Conservation (phyloP, 2,113 vertebrate genomes). For the Meleagris gallopavo region DNA sequence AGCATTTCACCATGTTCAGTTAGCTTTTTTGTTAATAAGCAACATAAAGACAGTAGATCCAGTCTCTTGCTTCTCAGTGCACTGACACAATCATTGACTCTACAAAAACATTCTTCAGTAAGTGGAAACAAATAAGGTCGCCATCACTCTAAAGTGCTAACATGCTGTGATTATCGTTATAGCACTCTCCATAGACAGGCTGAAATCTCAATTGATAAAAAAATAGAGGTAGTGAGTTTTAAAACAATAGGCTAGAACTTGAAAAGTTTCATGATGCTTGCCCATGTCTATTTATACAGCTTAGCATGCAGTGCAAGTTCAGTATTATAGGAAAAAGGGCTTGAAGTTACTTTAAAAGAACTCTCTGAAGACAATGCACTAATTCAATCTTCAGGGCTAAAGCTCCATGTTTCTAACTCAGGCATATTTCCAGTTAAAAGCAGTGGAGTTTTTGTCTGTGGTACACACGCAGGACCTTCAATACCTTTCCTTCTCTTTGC, state of each 20-base stretch:
- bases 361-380: neutral
- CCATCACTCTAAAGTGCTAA: neutral
- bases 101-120: neutral
- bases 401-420: neutral
- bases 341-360: neutral
- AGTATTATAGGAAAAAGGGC: neutral
- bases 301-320: neutral
- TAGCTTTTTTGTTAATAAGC: constrained; percentile 40
- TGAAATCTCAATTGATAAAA: neutral
- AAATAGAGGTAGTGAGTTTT: neutral
- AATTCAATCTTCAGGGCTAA: neutral
- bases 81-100: neutral
- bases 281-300: neutral
- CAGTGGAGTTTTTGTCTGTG: neutral
- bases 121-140: neutral
- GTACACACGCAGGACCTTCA: fast-evolving
- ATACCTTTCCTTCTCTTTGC: neutral
- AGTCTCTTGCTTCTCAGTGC: neutral
- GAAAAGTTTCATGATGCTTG: neutral
- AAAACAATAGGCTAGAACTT: neutral
- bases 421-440: neutral
- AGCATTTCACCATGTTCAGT: constrained; percentile 14
- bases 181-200: neutral
- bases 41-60: neutral
- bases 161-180: neutral